Evolutionary conservation across 2,113 vertebrate genomes (phyloP), one percentile per base, ranked within the genome.

Genomic region (Anoura caudifer): DNA sequence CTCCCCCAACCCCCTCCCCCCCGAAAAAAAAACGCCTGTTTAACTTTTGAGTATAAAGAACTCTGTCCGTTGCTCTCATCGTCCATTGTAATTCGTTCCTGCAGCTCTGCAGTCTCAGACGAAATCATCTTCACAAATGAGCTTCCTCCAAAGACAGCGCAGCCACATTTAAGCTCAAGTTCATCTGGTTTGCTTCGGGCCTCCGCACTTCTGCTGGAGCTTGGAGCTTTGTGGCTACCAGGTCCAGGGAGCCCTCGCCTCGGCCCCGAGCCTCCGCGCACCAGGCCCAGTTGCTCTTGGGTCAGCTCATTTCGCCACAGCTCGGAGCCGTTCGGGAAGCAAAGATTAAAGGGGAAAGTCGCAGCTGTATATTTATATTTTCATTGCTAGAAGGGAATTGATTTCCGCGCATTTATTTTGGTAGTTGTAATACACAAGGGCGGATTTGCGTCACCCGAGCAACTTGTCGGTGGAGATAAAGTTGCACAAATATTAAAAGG

Each of bases 391-490:
- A 98, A 98, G 98, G 98, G 99, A 99, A 99, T 99, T 98, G 98
- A 98, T 99, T 99, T 99, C 99, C 99, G 99, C 98, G 98, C 98
- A 97, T 98, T 98, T 99, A 98, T 99, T 98, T 98, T 97, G 99
- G 99, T 99, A 98, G 99, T 99, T 99, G 99, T 99, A 99, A 99
- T 99, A 99, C 99, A 98, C 98, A 98, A 97, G 98, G 98, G 98
- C 99, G 99, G 99, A 99, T 99, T 99, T 99, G 99, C 99, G 99
- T 99, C 99, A 99, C 98, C 98, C 98, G 97, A 98, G 98, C 99
- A 99, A 99, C 99, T 99, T 99, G 99, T 98, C 98, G 98, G 98
- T 98, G 98, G 99, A 99, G 99, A 99, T 99, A 99, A 99, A 99
- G 99, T 99, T 99, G 99, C 99, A 99, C 99, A 99, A 99, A 99